A percentile compares a stretch with the other conserved stretches of the same genome.
Conservation (phyloP, 2,113 vertebrate genomes). For the Strigops habroptila region DNA sequence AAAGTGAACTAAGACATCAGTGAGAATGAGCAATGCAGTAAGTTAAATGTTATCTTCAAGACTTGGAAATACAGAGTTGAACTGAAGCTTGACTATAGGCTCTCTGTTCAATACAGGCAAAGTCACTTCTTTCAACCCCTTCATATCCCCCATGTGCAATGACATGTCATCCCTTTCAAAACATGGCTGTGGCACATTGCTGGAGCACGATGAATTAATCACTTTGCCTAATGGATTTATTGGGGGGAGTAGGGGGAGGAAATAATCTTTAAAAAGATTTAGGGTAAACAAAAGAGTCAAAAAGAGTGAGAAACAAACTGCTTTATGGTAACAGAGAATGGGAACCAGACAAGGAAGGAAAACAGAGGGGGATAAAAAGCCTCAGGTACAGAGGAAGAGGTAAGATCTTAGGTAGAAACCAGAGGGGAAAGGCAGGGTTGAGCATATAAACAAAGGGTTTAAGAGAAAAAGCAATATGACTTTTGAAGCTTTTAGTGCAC, state of each 20-base stretch:
- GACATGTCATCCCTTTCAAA: background rate
- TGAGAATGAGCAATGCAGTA: background rate
- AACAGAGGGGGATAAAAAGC: background rate
- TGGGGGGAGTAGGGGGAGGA: background rate
- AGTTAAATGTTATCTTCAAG: background rate
- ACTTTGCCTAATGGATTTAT: background rate
- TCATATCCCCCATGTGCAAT: background rate
- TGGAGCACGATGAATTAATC: background rate
- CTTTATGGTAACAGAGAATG: constrained; percentile 1
- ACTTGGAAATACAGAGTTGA: background rate
- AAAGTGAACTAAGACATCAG: background rate
- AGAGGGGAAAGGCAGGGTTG: constrained; percentile 7
- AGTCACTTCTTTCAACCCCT: background rate
- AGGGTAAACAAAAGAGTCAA: background rate
- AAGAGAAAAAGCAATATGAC: constrained; percentile 23
- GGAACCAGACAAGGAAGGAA: constrained; percentile 1
- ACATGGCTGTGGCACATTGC: background rate
- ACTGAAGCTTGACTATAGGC: background rate
- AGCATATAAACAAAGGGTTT: constrained; percentile 54
- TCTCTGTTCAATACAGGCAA: background rate
- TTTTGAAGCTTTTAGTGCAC: constrained; percentile 50
- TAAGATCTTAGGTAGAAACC: constrained; percentile 20
- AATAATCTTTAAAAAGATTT: constrained; percentile 31
- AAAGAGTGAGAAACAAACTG: constrained; percentile 1
- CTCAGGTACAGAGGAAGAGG: constrained; percentile 34